Percentiles rank a stretch among this genome's conserved stretches.
phyloP scores from a whole-genome alignment of 2,888 invertebrate species.

The Trichopria drosophilae region DNA sequence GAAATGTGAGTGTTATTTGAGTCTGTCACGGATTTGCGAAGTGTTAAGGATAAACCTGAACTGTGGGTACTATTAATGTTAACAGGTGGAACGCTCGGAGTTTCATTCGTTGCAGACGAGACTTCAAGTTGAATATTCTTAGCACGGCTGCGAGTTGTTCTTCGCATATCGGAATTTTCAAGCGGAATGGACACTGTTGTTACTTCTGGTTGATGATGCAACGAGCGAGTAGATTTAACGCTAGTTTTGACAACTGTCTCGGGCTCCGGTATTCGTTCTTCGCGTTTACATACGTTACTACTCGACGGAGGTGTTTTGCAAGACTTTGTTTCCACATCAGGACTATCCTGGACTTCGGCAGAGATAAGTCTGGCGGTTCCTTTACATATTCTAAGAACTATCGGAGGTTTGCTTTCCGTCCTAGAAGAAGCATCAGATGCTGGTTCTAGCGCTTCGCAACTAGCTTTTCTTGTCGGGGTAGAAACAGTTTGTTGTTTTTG shows the following conservation, averaged over 20 bases:
- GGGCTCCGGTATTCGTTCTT: constrained; percentile 24
- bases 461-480: constrained; percentile 22
- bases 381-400: constrained; percentile 85
- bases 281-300: too few relatives aligned
- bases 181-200: constrained; percentile 50
- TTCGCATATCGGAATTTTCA: constrained; percentile 51
- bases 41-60: constrained; percentile 51
- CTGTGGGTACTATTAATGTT: constrained; percentile 38
- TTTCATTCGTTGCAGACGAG: too few relatives aligned
- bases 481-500: constrained; percentile 38
- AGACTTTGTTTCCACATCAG: too few relatives aligned
- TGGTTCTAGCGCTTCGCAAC: constrained; percentile 47
- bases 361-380: constrained; percentile 64
- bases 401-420: constrained; percentile 69
- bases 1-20: constrained; percentile 54
- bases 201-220: constrained; percentile 41
- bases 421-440: constrained; percentile 43
- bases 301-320: too few relatives aligned
- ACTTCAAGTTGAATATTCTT: constrained; percentile 51
- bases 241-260: constrained; percentile 39
- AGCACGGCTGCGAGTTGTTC: constrained; percentile 54
- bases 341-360: too few relatives aligned
- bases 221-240: constrained; percentile 28
- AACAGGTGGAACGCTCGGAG: constrained; percentile 34
- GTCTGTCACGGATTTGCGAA: constrained; percentile 53